Conservation (phyloP, 2,797 vertebrate genomes). For the Galagoides demidoff region DNA sequence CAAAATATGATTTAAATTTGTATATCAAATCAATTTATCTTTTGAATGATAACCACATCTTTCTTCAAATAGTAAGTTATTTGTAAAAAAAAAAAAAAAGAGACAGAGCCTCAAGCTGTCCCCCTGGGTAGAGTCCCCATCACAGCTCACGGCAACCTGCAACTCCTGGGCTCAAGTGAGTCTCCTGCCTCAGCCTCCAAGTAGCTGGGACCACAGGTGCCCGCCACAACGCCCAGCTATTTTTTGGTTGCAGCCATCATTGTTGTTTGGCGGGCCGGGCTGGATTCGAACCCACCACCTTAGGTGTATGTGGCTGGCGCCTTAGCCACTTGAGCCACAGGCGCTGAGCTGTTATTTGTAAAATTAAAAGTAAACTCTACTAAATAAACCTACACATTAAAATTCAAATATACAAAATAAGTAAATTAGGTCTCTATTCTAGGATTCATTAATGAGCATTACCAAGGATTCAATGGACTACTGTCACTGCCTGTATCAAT, state of each 20-base stretch:
- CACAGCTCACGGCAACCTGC: no score
- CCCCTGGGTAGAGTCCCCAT: no score
- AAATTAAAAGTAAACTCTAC: not conserved
- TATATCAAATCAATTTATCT: constrained; percentile 1
- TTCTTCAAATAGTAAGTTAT: constrained; percentile 45
- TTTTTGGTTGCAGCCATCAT: no score
- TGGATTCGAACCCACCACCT: no score
- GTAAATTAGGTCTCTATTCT: not conserved
- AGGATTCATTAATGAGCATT: not conserved
- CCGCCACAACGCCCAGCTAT: no score
- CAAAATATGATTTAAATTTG: constrained; percentile 23
- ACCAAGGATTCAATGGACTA: not conserved
- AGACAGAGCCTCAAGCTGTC: no score
- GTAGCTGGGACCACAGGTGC: no score
- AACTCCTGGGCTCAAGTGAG: no score
- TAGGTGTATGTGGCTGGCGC: no score
- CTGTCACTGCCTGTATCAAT: not conserved
- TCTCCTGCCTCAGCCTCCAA: no score
- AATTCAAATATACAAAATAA: constrained; percentile 38
- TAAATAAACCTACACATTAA: constrained; percentile 8
- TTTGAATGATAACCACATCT: not conserved
- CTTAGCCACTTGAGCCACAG: no score
- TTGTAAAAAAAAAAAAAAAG: not conserved
- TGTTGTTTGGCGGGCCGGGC: no score
- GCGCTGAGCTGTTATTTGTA: not conserved